Base-by-base conservation (phyloP, 1,140 invertebrate species). In the Drosophila athabasca region DNA sequence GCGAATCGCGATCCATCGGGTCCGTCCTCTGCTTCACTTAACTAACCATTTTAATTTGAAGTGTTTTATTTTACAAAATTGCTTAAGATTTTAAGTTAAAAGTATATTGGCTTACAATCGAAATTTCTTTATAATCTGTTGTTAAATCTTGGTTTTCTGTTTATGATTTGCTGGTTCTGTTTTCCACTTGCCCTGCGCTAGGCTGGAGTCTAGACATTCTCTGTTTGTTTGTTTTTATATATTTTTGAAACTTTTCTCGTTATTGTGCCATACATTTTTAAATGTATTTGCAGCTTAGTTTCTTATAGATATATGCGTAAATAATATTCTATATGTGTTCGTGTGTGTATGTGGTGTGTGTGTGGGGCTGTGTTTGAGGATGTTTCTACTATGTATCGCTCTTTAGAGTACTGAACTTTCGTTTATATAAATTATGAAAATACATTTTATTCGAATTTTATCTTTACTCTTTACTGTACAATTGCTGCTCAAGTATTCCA, bases 41-140 rank as follows among this genome's bases (percentile, higher is more conserved):
- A 71, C 59, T 76, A 76, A 76, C 49, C 41, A 13, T 72, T 77
- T 74, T 83, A 76, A 88, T 79, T 83, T 88, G 78, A 79, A 83
- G 67, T 68, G 66, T 79, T 84, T 88, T 90, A 85, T 84, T 89
- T 89, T 89, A 90, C 85, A 84, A 89, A 90, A 90, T 89, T 84
- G 76, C 84, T 89, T 89, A 89, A 68, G 48, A 55, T 55, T 58
- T 89, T 72, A 71, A 89, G 64, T 80, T 89, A 89, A 89, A 88
- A 89, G 67, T 89, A 88, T 84, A 81, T 88, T 88, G 83, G 67
- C 82, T 87, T 87, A 87, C 52, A 87, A 82, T 76, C 85, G 64
- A 64, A 82, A 69, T 77, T 82, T 82, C 53, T 57, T 82, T 77
- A 79, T 82, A 82, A 87, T 87, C 75, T 62, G 68, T 82, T 84